Base-by-base conservation (phyloP, 2,113 vertebrate genomes). In the Carassius carassius region DNA sequence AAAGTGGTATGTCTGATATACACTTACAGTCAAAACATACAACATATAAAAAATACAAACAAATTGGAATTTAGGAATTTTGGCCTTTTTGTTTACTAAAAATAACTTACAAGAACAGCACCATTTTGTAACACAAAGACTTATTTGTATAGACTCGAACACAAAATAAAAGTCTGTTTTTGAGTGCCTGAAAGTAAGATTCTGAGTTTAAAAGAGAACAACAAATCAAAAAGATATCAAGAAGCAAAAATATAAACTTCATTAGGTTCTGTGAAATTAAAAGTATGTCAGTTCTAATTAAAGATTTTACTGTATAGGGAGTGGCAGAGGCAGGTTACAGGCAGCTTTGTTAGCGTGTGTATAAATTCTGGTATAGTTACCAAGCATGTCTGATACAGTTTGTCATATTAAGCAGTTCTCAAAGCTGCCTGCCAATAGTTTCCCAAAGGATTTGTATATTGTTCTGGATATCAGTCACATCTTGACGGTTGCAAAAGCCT, bases 351-450 rank as follows among this genome's bases (percentile, higher is more conserved):
- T 90, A 90, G 89, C 90, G 89, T 90, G 89, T 88, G 91, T 47
- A 86, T 81, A 90, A 89, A 89, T 90, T 91, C 90, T 92, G 92
- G 92, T 90, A 92, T 85, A 88, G 86, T 85, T 91, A 92, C 89
- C 91, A 92, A 92, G 91, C 87, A 87, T 81, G 84, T 76, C 92
- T 92, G 92, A 94, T 93, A 92, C 90, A 91, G 91, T 88, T 87
- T 87, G 88, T 90, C 92, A 93, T 94, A 92, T 93, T 92, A 93
- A 94, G 91, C 92, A 91, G 91, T 70, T 89, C 87, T 88, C 82
- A 87, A 86, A 88, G 89, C 88, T 29, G 90, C 89, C 87, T 93
- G 93, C 93, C 92, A 93, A 90, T 76, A 88, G 85, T 86, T 85
- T 82, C 89, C 90, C 90, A 83, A 81, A 90, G 87, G 89, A 90